Evolutionary conservation across 2,797 vertebrate genomes (phyloP), one percentile per base, ranked within the genome.

Genomic region (Acestrorhynchus altus): DNA sequence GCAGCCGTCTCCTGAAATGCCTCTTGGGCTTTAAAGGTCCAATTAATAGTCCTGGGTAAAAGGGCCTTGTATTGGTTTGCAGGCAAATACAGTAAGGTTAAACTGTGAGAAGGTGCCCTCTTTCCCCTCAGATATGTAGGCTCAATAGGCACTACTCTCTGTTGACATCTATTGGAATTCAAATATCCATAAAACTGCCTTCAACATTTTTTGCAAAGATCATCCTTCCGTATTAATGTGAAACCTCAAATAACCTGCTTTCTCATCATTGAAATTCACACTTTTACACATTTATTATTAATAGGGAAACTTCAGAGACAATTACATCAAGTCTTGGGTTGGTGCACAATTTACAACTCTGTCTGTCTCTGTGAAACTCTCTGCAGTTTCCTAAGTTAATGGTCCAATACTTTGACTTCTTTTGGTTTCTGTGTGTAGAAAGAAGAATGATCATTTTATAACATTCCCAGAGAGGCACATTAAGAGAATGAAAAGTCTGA

Each of bases 81-180:
- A 61, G 26, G 44, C 65, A 26, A 69, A 76, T 65, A 69, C 31
- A 49, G 57, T 18, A 54, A 42, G 22, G 26, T 78, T 72, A 64
- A 42, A 52, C 47, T 24, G 68, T 9, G 52, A 59, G 47, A 26
- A 65, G 7, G 31, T 47, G 35, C 57, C 16, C 22, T 56, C 46
- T 70, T 47, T 8, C 18, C 12, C 12, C 18, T 49, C 63, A 78
- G n/a, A 28, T 44, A 51, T 35, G 15, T 15, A 24, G n/a, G 49
- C 59, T 73, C 72, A 57, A 44, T 74, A 40, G 57, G 54, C 63
- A 44, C 57, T 35, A 10, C 56, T 24, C 47, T 31, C 72, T 39
- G 40, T 28, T 73, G 77, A 73, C 57, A 66, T 73, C 77, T 12
- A 79, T 74, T 79, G 69, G 74, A 54, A 79, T 74, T 74, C 77